Evolutionary conservation across 2,888 invertebrate genomes (phyloP), one percentile per base, ranked within the genome.

Genomic region (Cetonia aurata): DNA sequence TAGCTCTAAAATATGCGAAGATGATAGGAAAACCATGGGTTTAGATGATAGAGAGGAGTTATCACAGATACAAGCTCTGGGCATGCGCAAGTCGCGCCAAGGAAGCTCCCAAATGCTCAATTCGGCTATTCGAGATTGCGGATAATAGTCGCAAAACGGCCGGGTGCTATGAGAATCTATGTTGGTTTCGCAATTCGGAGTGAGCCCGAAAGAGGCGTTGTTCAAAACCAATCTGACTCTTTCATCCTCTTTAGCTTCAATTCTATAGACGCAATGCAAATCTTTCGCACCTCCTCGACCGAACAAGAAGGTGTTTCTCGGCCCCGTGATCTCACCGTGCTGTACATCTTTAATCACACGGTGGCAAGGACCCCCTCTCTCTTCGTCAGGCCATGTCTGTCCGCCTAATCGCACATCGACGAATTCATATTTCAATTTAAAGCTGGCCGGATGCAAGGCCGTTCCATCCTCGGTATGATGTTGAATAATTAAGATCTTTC

Each of bases 231-330:
- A 84, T 15, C 89, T 86, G 4, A 93, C 89, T 59, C 91, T 86
- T 77, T 91, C 92, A 31, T 80, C 80, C 0, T 87, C 84, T 13
- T 87, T 89, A 0, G 92, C 91, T 80, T 92, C 91, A 75, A 94
- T 88, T 70, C 94, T 89, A 82, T 93, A 94, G 67, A 92, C 87
- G 82, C 95, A 95, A 69, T 93, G 92, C 68, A 95, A 83, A 74
- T 91, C 91, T 73, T 87, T 88, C 41, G 92, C 90, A 4, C 96
- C 95, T 0, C 96, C 95, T 52, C 95, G 88, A 0, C 95, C 96
- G 81, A 91, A 95, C 78, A 95, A 88, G 81, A 95, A 91, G 1
- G 94, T 92, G 82, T 95, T 95, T 13, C 90, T 82, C 0, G 92
- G 91, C 1, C 91, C 90, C 66, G 87, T 87, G 33, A 92, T 84